Conservation (phyloP, 2,888 invertebrate species). For the Drosophila setosimentum region DNA sequence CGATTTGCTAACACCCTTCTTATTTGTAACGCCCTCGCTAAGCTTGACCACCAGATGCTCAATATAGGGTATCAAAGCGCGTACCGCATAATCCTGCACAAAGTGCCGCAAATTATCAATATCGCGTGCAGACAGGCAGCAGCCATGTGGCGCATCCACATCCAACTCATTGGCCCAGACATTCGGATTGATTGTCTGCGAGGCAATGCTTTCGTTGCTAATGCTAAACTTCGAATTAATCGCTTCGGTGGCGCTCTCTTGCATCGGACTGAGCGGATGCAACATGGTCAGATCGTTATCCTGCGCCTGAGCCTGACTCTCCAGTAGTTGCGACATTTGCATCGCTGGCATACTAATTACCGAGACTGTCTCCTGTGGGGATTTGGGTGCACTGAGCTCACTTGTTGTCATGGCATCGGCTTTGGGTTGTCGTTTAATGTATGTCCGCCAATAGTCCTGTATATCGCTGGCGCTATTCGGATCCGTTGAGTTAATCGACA, state of each 20-base stretch:
- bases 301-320: constrained; percentile 54
- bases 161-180: constrained; percentile 87
- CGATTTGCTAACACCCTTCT: constrained; percentile 96
- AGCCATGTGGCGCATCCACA: constrained; percentile 88
- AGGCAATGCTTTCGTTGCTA: constrained; percentile 87
- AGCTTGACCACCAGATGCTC: constrained; percentile 94
- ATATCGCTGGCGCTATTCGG: constrained; percentile 87
- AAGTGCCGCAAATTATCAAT: constrained; percentile 93
- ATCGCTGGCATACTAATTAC: constrained; percentile 83
- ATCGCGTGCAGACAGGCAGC: constrained; percentile 92
- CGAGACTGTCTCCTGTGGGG: constrained; percentile 87
- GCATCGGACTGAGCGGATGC: constrained; percentile 92
- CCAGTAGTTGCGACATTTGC: constrained; percentile 78
- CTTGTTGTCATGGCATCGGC: constrained; percentile 82
- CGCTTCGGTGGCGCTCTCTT: constrained; percentile 87
- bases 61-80: constrained; percentile 95
- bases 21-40: constrained; percentile 92
- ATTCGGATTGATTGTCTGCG: constrained; percentile 86
- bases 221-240: constrained; percentile 86
- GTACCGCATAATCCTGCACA: constrained; percentile 93
- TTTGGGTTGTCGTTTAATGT: constrained; percentile 88
- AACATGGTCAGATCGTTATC: constrained; percentile 85
- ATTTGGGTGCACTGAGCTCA: constrained; percentile 87
- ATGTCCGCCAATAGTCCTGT: constrained; percentile 95
- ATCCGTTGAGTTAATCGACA: constrained; percentile 94